Evolutionary conservation across 2,888 invertebrate genomes (phyloP).

Genomic region (Tetanocera ferruginea): DNA sequence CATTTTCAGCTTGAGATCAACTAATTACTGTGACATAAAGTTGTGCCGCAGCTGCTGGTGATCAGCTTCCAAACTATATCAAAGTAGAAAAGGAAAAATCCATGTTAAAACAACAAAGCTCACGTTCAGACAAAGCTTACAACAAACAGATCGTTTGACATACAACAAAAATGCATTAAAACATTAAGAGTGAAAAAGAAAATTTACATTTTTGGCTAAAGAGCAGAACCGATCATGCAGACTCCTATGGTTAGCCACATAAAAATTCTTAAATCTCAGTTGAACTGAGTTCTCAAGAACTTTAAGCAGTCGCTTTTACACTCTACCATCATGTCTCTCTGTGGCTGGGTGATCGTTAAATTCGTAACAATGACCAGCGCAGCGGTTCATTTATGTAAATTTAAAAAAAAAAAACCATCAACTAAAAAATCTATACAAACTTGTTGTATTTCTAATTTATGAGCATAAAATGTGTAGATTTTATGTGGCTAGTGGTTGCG

Average conservation of each 20-base stretch:
- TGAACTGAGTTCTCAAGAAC: not conserved
- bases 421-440: not conserved
- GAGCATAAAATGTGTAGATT: slow-evolving; percentile 11
- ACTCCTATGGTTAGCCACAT: not conserved
- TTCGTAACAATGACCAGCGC: not conserved
- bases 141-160: not conserved
- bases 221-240: not conserved
- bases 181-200: not conserved
- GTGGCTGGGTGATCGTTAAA: not conserved
- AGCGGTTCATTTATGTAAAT: slow-evolving; percentile 12
- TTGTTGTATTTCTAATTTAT: slow-evolving; percentile 14
- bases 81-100: not conserved
- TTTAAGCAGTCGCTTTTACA: not conserved
- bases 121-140: not conserved
- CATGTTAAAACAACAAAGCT: not conserved
- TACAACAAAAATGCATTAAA: slow-evolving; percentile 21
- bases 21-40: slow-evolving; percentile 13
- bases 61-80: not conserved
- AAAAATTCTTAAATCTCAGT: not conserved
- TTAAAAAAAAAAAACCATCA: not conserved
- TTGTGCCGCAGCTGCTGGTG: not conserved
- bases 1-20: not conserved
- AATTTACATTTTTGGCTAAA: slow-evolving; percentile 11
- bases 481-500: not conserved
- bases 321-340: not conserved